A percentile compares a stretch with the other conserved stretches of the same genome.
Evolutionary conservation across 2,113 vertebrate species (phyloP).

Genomic region (Trichomycterus rosablanca): DNA sequence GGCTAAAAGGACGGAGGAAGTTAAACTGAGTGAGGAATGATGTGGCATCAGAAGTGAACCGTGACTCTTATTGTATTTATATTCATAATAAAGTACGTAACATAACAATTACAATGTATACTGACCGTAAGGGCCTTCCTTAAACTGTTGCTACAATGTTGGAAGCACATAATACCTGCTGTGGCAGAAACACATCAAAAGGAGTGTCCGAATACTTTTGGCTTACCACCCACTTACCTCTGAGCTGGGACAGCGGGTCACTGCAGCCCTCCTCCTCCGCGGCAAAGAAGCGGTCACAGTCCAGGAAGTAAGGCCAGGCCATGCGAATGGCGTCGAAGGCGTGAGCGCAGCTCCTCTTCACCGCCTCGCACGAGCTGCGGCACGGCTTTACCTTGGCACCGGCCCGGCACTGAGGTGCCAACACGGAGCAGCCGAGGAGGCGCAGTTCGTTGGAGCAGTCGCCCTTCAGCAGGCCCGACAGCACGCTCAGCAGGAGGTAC

Average conservation of each 20-base stretch:
- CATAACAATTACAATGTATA: too few species aligned
- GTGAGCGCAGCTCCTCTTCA: constrained; percentile 76
- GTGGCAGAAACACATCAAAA: too few species aligned
- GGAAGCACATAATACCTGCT: too few species aligned
- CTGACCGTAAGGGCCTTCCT: too few species aligned
- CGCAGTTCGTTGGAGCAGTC: constrained; percentile 90
- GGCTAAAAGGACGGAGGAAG: constrained; percentile 54
- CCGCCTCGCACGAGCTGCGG: constrained; percentile 74
- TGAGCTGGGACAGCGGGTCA: constrained; percentile 77
- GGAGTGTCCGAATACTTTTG: too few species aligned
- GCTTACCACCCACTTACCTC: too few species aligned
- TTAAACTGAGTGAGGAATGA: not conserved
- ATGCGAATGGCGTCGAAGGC: constrained; percentile 89
- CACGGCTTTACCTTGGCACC: constrained; percentile 76
- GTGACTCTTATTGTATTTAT: too few species aligned
- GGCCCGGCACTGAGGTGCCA: constrained; percentile 78
- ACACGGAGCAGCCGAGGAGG: constrained; percentile 85
- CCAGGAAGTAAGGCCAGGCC: constrained; percentile 97
- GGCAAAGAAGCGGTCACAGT: constrained; percentile 85
- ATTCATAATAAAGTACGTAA: too few species aligned
- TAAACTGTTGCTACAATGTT: too few species aligned
- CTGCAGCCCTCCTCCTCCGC: constrained; percentile 81
- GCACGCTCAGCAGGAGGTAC: constrained; percentile 85
- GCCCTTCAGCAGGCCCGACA: constrained; percentile 84
- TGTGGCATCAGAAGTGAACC: too few species aligned